These are phyloP conservation scores for Acholoe squamosa DNA, from an alignment of 2,888 invertebrate genomes.

Conservation along the genomic window DNA sequence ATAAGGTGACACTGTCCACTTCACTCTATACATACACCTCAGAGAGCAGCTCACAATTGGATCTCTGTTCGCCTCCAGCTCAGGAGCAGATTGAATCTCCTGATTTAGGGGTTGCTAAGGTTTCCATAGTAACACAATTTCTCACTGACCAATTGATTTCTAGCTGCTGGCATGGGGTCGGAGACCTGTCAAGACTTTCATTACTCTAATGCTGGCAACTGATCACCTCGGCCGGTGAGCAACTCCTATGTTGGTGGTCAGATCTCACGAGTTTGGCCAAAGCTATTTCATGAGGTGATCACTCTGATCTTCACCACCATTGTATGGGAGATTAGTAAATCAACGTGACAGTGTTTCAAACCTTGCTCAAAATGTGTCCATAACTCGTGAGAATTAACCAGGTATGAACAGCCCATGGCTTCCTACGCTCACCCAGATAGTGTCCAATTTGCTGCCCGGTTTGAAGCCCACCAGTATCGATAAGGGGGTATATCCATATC, in stretches of 20 bases:
- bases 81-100: background rate
- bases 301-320: too few species aligned
- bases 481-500: constrained; percentile 7
- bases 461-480: constrained; percentile 1
- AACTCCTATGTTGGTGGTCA: background rate
- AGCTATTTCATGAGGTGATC: too few species aligned
- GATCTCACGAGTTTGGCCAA: too few species aligned
- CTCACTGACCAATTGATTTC: constrained; percentile 10
- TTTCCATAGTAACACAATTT: constrained; percentile 18
- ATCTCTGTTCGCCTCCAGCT: background rate
- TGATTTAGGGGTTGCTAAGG: background rate
- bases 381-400: too few species aligned
- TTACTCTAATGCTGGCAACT: constrained; percentile 8
- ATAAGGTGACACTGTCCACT: too few species aligned
- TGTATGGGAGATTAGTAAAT: too few species aligned
- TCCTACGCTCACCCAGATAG: background rate
- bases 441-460: constrained; percentile 21
- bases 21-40: background rate
- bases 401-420: background rate
- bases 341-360: too few species aligned
- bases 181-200: constrained; percentile 7
- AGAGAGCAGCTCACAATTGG: background rate
- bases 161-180: background rate
- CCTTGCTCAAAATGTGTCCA: too few species aligned
- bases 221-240: background rate